These are phyloP conservation scores for Ferdinandea cuprea DNA, from an alignment of 2,888 invertebrate genomes.

Conservation along the genomic window DNA sequence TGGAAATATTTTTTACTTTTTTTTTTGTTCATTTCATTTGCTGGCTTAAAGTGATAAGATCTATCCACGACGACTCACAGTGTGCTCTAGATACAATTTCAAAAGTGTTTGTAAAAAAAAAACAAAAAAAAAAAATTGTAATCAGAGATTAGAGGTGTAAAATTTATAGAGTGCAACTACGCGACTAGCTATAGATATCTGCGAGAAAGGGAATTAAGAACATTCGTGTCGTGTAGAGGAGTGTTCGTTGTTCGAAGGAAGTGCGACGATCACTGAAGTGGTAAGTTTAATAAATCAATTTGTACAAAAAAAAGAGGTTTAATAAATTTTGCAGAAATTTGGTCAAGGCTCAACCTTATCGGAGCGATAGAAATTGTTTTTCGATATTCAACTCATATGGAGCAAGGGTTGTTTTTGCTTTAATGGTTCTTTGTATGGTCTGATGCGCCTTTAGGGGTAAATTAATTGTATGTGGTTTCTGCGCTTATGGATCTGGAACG, in stretches of 20 bases:
- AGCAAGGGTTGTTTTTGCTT: constrained; percentile 1
- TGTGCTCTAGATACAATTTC: constrained; percentile 13
- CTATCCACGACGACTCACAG: background rate
- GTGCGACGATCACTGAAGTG: background rate
- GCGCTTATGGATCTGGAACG: background rate
- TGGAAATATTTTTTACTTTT: constrained; percentile 12
- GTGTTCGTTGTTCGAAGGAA: background rate
- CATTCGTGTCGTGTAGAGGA: background rate
- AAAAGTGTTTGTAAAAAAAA: background rate
- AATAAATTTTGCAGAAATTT: constrained; percentile 10
- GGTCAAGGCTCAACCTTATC: constrained; percentile 45
- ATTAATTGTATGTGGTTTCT: background rate
- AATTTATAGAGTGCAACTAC: background rate
- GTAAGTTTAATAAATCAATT: constrained; percentile 43
- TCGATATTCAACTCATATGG: background rate
- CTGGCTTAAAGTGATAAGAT: constrained; percentile 30
- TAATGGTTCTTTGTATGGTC: background rate
- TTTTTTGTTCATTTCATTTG: background rate
- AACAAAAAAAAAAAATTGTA: too few relatives aligned
- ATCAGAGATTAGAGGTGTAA: constrained; percentile 20
- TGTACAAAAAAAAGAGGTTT: too few relatives aligned
- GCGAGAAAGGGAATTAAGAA: background rate
- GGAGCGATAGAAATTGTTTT: background rate
- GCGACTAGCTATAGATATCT: background rate
- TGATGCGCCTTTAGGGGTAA: background rate